Percentiles rank a stretch among this genome's conserved stretches.
phyloP scores from a whole-genome alignment of 2,113 vertebrate species.

The Uria aalge region DNA sequence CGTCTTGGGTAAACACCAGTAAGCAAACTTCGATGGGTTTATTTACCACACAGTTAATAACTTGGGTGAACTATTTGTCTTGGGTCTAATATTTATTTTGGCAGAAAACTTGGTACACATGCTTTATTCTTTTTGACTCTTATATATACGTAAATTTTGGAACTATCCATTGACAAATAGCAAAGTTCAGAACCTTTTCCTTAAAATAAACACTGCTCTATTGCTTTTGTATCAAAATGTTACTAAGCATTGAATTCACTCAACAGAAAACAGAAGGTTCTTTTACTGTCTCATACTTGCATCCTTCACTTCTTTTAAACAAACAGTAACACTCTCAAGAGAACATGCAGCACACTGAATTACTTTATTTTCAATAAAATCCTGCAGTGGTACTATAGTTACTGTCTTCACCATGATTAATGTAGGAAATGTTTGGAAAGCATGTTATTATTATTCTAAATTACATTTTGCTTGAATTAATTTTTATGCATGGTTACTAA shows the following conservation, averaged over 20 bases:
- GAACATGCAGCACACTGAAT: not conserved
- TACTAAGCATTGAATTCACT: constrained; percentile 40
- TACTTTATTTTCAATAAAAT: constrained; percentile 59
- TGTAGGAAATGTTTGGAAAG: constrained; percentile 65
- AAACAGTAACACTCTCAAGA: constrained; percentile 29
- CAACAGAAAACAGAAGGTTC: not conserved
- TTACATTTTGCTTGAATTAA: constrained; percentile 74
- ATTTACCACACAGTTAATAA: constrained; percentile 52
- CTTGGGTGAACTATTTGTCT: not conserved
- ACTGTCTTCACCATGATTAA: constrained; percentile 66
- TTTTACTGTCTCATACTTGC: not conserved
- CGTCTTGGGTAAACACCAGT: constrained; percentile 10
- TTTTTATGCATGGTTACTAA: constrained; percentile 67
- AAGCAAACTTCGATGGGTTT: constrained; percentile 39
- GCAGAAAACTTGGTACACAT: not conserved
- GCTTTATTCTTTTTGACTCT: not conserved
- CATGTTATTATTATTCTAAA: constrained; percentile 77
- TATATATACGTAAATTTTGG: constrained; percentile 41
- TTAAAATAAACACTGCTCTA: constrained; percentile 59
- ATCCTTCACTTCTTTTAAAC: constrained; percentile 26
- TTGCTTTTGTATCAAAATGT: constrained; percentile 50
- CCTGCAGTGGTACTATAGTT: constrained; percentile 61
- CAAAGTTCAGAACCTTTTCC: constrained; percentile 57
- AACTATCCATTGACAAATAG: constrained; percentile 54
- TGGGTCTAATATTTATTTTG: constrained; percentile 12